These are phyloP conservation scores for Phragmatobia fuliginosa DNA, from an alignment of 2,888 invertebrate species.

Conservation along the genomic window DNA sequence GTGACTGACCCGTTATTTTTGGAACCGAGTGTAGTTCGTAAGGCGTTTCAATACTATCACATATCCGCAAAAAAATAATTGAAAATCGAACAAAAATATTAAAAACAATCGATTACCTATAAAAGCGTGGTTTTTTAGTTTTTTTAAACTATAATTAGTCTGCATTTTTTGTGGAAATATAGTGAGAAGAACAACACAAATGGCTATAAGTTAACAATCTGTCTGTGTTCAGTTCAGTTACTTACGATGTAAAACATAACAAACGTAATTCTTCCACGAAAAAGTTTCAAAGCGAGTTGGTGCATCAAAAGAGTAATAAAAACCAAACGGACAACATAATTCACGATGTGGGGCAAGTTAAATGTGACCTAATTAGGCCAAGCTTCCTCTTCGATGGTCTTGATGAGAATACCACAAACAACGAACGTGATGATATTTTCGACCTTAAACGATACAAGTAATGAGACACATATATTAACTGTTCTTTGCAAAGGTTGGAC, in stretches of 20 bases:
- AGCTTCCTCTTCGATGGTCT: conserved; percentile 52
- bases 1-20: no score
- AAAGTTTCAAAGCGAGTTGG: conserved; percentile 40
- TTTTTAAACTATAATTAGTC: no score
- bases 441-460: neutral
- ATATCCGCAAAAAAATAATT: no score
- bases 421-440: conserved; percentile 13
- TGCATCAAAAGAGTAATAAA: conserved; percentile 51
- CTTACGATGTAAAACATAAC: conserved; percentile 33
- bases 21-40: no score
- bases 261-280: conserved; percentile 30
- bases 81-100: no score
- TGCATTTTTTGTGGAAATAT: neutral
- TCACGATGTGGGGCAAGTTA: conserved; percentile 53
- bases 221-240: conserved; percentile 33
- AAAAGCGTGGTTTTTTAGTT: no score
- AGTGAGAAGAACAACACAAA: neutral
- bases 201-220: conserved; percentile 31
- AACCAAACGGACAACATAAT: conserved; percentile 52
- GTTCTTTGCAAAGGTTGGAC: neutral
- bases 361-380: conserved; percentile 64
- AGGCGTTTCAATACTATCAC: no score
- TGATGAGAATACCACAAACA: conserved; percentile 11
- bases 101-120: no score
- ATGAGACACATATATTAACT: neutral